Evolutionary conservation across 2,888 invertebrate species (phyloP), one percentile per base, ranked within the genome.

Genomic region (Lysandra bellargus): DNA sequence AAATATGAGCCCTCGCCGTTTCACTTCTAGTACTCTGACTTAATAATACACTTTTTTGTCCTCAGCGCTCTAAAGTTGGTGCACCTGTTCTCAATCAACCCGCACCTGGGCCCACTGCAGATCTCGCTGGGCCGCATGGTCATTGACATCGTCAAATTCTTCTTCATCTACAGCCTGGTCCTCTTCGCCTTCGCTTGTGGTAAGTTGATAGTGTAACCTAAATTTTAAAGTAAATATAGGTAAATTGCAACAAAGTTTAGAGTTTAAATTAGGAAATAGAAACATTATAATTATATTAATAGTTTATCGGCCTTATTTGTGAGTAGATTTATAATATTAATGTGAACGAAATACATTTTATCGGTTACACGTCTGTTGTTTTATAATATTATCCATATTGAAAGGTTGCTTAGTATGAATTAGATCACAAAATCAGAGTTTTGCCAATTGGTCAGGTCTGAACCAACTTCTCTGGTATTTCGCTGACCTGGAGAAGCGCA

Each of bases 401-500:
- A 33, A 33, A 33, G 33, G 33, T 33, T 33, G 33, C 33, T 33
- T 33, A 33, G 2, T 33, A 33, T 33, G 33, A 33, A 33, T 33
- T 2, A 33, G 33, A 23, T 23, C 23, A 23, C 23, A 23, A 23
- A 30, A 64, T 64, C 12, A 30, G 30, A 3, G 7, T 64, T 64
- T 30, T 30, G 64, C 9, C 6, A 33, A 61, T 37, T 44, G 1
- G 73, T 57, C 84, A 96, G 96, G 96, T 84, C 91, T 98, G 80
- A 97, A 99, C 93, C 99, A 99, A 91, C 91, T 98, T 78, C 96
- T 99, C 79, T 99, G 99, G 99, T 98, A 98, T 88, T 98, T 98
- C 88, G 98, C 98, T 53, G 97, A 98, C 82, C 90, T 98, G 89
- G 98, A 98, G 89, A 96, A 96, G 86, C 94, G 96, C 79, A 98